Evolutionary conservation across 2,888 invertebrate genomes (phyloP), one percentile per base, ranked within the genome.

Genomic region (Megastigmus dorsalis): DNA sequence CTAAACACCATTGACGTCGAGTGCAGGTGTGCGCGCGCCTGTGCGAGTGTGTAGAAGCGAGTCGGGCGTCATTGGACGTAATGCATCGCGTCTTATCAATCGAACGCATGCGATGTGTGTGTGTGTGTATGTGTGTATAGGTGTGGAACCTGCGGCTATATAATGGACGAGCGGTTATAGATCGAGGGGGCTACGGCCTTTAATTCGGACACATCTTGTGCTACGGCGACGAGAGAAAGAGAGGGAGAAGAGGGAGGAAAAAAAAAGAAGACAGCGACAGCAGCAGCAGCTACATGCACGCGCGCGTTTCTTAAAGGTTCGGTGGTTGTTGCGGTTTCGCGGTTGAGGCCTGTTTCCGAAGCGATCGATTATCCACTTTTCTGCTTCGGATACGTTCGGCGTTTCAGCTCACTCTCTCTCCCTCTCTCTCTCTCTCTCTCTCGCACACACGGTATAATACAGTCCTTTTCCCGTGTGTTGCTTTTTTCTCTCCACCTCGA

Each of bases 351-450:
- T 18, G 18, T 28, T 41, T 9, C 43, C 18, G 18, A 13, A 30
- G 33, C 38, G 55, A 63, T 72, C 75, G 75, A 72, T 75, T 75
- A 75, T 75, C 75, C 72, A 75, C 75, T 75, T 75, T 75, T 75
- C 70, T 72, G 71, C 75, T 48, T 36, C 26, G 59, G 50, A 50
- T 59, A 28, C 50, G n/a, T 10, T 20, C 38, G 20, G 18, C 2
- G 10, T 15, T 7, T 23, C 28, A 6, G 30, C 45, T n/a, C 13
- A 9, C 20, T 43, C 23, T 26, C 33, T n/a, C 10, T 33, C 36
- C 15, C 23, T 52, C 26, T 38, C 10, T 65, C 23, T n/a, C n/a
- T 63, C 18, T 50, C 23, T 45, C 33, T 43, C 33, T 33, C 5
- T 13, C n/a, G n/a, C n/a, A n/a, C n/a, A n/a, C n/a, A n/a, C n/a